Percentiles rank a stretch among this genome's conserved stretches.
These are phyloP conservation scores for Parelbella ahira DNA, from an alignment of 2,888 invertebrate species.

Conservation along the genomic window DNA sequence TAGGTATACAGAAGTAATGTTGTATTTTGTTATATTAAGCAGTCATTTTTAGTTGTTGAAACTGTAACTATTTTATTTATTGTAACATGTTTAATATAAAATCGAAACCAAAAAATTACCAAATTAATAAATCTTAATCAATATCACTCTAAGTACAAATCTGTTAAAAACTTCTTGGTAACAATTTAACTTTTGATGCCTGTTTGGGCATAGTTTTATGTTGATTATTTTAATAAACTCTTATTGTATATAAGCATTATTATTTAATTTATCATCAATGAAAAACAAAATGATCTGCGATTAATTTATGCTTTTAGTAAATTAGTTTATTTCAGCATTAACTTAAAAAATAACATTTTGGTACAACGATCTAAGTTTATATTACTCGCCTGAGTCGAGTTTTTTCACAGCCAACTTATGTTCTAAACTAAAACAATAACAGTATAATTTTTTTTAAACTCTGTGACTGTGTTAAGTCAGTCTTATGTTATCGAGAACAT, in stretches of 20 bases:
- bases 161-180: slow-evolving; percentile 1
- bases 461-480: slow-evolving; percentile 19
- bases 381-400: slow-evolving; percentile 43
- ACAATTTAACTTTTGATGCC: slow-evolving; percentile 1
- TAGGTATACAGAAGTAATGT: slow-evolving; percentile 8
- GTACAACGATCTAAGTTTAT: slow-evolving; percentile 47
- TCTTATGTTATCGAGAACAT: slow-evolving; percentile 19
- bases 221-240: slow-evolving; percentile 50
- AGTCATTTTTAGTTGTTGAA: slow-evolving; percentile 1
- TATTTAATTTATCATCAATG: slow-evolving; percentile 24
- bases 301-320: slow-evolving; percentile 32
- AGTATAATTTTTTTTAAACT: not conserved
- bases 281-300: slow-evolving; percentile 20
- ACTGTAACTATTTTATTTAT: slow-evolving; percentile 14
- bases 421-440: slow-evolving; percentile 18
- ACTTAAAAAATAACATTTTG: slow-evolving; percentile 40
- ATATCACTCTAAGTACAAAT: slow-evolving; percentile 7
- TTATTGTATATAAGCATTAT: slow-evolving; percentile 35
- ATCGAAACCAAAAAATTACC: slow-evolving; percentile 20
- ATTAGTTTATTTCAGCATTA: slow-evolving; percentile 43
- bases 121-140: slow-evolving; percentile 16
- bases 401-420: slow-evolving; percentile 62
- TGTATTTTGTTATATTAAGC: slow-evolving; percentile 19
- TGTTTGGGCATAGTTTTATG: slow-evolving; percentile 39
- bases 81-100: slow-evolving; percentile 1